Conservation (phyloP, 1,140 invertebrate genomes). For the Ptiloglossa arizonensis region DNA sequence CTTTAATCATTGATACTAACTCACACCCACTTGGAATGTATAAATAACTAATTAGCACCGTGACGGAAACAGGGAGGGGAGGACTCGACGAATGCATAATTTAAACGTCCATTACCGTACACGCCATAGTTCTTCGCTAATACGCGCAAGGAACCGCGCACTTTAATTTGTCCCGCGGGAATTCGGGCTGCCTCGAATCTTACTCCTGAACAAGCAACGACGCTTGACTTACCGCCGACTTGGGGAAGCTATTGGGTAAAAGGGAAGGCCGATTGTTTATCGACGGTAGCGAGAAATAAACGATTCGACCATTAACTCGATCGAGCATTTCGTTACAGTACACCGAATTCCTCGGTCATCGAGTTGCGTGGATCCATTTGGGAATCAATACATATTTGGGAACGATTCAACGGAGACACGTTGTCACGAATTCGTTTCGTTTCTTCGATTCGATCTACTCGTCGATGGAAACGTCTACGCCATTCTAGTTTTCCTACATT, state of each 20-base stretch:
- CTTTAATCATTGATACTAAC: constrained; percentile 76
- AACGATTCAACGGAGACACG: too few species aligned
- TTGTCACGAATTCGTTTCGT: too few species aligned
- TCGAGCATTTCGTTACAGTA: too few species aligned
- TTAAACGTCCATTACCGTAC: constrained; percentile 74
- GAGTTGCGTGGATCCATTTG: too few species aligned
- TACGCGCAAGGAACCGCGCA: constrained; percentile 49
- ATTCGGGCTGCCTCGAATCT: constrained; percentile 43
- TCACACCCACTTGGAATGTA: constrained; percentile 74
- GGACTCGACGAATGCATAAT: constrained; percentile 71
- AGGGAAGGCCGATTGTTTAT: background rate
- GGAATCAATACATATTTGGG: too few species aligned
- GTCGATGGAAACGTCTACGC: too few species aligned
- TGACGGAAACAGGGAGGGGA: constrained; percentile 29
- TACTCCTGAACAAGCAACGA: background rate
- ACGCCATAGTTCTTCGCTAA: constrained; percentile 60
- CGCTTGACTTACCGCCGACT: background rate
- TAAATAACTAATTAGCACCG: constrained; percentile 76
- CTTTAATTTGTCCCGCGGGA: constrained; percentile 60
- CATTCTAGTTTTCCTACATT: too few species aligned
- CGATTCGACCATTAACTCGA: background rate
- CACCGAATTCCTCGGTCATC: too few species aligned
- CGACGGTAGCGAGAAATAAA: background rate
- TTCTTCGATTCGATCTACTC: too few species aligned
- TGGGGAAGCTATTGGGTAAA: background rate